A percentile compares a stretch with the other conserved stretches of the same genome.
phyloP scores from a whole-genome alignment of 2,888 invertebrate genomes.

The Gymnoscelis rufifasciata region DNA sequence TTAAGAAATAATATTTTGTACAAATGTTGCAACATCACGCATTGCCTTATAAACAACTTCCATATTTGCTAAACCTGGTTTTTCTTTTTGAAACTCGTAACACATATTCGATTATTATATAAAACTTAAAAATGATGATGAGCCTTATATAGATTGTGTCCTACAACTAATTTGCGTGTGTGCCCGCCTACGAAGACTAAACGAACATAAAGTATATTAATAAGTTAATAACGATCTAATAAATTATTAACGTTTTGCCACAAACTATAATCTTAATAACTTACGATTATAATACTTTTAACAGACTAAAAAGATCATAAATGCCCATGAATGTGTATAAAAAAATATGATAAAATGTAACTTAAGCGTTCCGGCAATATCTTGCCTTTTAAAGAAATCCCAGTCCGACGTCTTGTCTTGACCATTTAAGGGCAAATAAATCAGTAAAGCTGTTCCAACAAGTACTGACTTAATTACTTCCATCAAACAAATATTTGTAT shows the following conservation, averaged over 20 bases:
- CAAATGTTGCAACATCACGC: background rate
- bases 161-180: constrained; percentile 45
- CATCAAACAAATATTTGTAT: constrained; percentile 50
- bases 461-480: constrained; percentile 54
- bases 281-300: too few species aligned
- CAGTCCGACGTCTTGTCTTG: constrained; percentile 48
- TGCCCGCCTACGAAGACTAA: constrained; percentile 53
- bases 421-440: constrained; percentile 64
- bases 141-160: constrained; percentile 70
- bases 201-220: constrained; percentile 48
- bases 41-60: constrained; percentile 10
- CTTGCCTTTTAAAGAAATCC: constrained; percentile 52
- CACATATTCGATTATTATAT: constrained; percentile 30
- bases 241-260: constrained; percentile 55
- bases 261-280: too few species aligned
- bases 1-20: too few species aligned
- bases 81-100: constrained; percentile 24
- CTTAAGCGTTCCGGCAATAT: constrained; percentile 67
- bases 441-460: constrained; percentile 61
- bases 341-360: too few species aligned
- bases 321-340: too few species aligned
- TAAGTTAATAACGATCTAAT: too few species aligned
- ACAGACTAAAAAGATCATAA: too few species aligned
- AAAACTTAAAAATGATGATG: constrained; percentile 39
- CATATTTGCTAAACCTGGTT: constrained; percentile 17